Conservation (phyloP, 2,113 vertebrate species). For the Laticauda colubrina region DNA sequence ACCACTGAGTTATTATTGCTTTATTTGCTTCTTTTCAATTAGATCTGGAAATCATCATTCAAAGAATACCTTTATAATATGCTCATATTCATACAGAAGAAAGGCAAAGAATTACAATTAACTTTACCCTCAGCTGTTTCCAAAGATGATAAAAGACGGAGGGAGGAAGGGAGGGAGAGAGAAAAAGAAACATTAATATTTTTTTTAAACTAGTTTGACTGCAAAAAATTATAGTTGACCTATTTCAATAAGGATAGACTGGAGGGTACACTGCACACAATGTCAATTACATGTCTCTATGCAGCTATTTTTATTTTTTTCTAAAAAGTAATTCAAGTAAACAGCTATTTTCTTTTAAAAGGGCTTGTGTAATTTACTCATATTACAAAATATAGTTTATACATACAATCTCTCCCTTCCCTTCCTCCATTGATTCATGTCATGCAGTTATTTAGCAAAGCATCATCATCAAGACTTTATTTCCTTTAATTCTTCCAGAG, state of each 20-base stretch:
- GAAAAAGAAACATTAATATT: background rate
- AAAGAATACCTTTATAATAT: background rate
- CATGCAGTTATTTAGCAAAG: background rate
- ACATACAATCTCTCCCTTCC: background rate
- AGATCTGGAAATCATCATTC: background rate
- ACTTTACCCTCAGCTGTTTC: slow-evolving; percentile 15
- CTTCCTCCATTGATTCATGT: background rate
- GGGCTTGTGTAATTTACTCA: background rate
- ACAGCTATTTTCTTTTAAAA: background rate
- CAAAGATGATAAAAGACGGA: background rate
- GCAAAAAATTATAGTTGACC: background rate
- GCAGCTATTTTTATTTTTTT: background rate
- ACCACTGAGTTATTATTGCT: background rate
- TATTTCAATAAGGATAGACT: background rate
- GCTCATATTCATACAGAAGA: background rate
- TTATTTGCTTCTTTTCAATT: background rate
- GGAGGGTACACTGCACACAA: background rate
- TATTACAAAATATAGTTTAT: background rate
- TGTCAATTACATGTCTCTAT: background rate
- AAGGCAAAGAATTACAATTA: background rate
- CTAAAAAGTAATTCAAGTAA: background rate
- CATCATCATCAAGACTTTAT: background rate
- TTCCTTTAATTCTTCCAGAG: too few relatives aligned
- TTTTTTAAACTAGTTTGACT: background rate
- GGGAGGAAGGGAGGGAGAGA: background rate